Conservation (phyloP, 2,797 vertebrate genomes). For the Uromys caudimaculatus region DNA sequence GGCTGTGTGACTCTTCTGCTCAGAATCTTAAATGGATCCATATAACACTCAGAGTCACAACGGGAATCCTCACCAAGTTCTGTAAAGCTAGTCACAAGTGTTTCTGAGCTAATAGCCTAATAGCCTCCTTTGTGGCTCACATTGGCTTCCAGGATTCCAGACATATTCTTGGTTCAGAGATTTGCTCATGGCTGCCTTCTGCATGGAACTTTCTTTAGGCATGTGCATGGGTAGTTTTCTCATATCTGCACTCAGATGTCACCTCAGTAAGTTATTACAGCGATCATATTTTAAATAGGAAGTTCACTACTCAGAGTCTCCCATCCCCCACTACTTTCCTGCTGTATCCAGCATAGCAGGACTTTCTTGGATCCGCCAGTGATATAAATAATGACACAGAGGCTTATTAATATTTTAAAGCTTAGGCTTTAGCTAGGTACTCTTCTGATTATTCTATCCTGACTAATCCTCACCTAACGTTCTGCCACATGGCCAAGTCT, state of each 20-base stretch:
- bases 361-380: not conserved
- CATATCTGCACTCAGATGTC: not conserved
- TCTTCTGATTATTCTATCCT: not conserved
- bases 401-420: not conserved
- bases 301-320: not conserved
- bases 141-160: not conserved
- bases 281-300: slow-evolving; percentile 32
- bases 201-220: not conserved
- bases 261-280: not conserved
- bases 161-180: not conserved
- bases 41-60: not conserved
- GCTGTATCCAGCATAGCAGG: not conserved
- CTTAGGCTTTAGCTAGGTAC: not conserved
- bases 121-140: not conserved
- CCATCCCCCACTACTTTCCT: not conserved
- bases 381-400: not conserved
- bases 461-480: not conserved
- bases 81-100: not conserved
- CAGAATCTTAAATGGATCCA: not conserved
- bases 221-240: not conserved
- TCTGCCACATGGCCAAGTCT: not conserved
- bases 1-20: slow-evolving; percentile 17
- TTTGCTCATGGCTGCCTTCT: not conserved
- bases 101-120: slow-evolving; percentile 13
- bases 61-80: not conserved